phyloP scores from a whole-genome alignment of 2,888 invertebrate genomes.

The Orthosia gracilis region DNA sequence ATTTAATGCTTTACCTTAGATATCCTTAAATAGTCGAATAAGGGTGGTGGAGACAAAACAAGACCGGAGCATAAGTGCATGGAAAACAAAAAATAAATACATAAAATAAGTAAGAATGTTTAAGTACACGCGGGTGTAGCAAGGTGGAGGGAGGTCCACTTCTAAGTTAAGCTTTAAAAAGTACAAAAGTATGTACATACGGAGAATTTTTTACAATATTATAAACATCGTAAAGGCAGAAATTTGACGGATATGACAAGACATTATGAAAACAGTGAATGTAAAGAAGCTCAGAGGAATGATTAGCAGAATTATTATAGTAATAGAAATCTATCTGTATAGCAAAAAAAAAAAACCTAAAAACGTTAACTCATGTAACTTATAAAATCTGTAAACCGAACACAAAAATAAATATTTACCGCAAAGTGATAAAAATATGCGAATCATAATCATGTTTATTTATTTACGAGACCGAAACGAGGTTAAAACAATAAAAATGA shows the following conservation, averaged over 20 bases:
- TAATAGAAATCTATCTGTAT: background rate
- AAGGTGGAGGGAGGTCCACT: too few relatives aligned
- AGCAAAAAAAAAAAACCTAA: background rate
- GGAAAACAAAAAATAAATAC: too few relatives aligned
- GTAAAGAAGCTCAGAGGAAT: background rate
- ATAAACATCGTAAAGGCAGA: background rate
- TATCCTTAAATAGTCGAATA: too few relatives aligned
- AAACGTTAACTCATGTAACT: background rate
- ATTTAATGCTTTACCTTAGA: too few relatives aligned
- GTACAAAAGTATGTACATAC: too few relatives aligned
- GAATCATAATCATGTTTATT: conserved; percentile 37
- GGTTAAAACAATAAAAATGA: conserved; percentile 44
- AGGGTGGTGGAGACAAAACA: too few relatives aligned
- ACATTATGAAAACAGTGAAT: background rate
- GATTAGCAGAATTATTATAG: background rate
- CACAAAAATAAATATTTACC: background rate
- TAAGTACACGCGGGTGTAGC: too few relatives aligned
- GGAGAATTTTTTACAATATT: too few relatives aligned
- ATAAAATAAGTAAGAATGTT: too few relatives aligned
- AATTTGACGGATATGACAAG: background rate
- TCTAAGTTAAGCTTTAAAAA: too few relatives aligned
- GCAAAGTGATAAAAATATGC: conserved; percentile 10
- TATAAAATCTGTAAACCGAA: background rate
- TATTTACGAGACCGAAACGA: conserved; percentile 32
- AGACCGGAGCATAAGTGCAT: too few relatives aligned